Percentiles rank a stretch among this genome's conserved stretches.
phyloP scores from a whole-genome alignment of 2,797 vertebrate genomes.

The Chelon labrosus region DNA sequence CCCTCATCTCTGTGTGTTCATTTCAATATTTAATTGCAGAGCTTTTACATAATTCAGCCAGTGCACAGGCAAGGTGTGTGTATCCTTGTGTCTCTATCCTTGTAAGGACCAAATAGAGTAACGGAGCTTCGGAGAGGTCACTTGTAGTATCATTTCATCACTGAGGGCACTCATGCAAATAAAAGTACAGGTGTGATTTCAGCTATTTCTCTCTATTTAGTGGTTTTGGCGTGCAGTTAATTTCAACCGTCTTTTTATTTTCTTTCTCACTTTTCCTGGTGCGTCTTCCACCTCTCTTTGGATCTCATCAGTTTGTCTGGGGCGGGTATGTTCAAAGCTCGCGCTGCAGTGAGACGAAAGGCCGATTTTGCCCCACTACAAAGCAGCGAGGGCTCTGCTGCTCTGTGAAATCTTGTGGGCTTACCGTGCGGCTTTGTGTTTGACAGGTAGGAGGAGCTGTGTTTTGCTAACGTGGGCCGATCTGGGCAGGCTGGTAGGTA shows the following conservation, averaged over 20 bases:
- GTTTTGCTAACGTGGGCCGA: constrained; percentile 12
- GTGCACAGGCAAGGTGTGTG: constrained; percentile 31
- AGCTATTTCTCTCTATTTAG: neutral
- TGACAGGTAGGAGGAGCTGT: constrained; percentile 51
- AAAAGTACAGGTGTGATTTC: neutral
- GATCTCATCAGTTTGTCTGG: constrained; percentile 24
- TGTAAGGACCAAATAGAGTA: constrained; percentile 41
- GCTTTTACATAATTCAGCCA: constrained; percentile 66
- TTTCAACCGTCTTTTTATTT: neutral
- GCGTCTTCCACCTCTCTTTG: constrained; percentile 7
- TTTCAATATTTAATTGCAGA: constrained; percentile 75
- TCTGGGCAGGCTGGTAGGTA: constrained; percentile 12
- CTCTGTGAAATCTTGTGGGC: constrained; percentile 34
- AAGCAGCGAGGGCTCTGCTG: constrained; percentile 14
- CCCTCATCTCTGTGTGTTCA: constrained; percentile 49
- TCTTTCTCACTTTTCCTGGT: neutral
- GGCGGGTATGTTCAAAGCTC: constrained; percentile 18
- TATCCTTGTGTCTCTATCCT: constrained; percentile 5
- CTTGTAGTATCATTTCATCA: constrained; percentile 2
- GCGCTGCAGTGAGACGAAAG: constrained; percentile 34
- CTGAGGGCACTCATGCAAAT: neutral
- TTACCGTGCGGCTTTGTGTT: constrained; percentile 50
- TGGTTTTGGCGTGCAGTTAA: constrained; percentile 2
- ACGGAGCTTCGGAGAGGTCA: constrained; percentile 28
- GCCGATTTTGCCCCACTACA: constrained; percentile 38